Evolutionary conservation across 2,113 vertebrate genomes (phyloP).

Genomic region (Pollimyrus isidori): DNA sequence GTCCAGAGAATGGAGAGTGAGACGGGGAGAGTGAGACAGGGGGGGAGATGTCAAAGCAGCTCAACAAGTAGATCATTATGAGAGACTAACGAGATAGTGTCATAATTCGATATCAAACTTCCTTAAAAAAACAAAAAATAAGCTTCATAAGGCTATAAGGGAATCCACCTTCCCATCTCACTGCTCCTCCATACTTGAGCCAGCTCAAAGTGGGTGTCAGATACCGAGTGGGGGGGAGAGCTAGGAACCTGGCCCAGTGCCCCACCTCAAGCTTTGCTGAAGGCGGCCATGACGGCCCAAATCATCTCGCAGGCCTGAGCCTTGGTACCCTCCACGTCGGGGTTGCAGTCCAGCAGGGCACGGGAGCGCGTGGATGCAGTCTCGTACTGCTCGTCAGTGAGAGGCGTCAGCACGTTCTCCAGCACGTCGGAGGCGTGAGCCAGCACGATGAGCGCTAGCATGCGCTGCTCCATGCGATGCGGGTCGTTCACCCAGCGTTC

Average conservation of each 20-base stretch:
- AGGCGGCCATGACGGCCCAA: slow-evolving; percentile 75
- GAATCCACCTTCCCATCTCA: not conserved
- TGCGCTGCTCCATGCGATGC: slow-evolving; percentile 63
- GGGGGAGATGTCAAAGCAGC: not conserved
- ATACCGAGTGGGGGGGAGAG: not conserved
- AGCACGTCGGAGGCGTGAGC: slow-evolving; percentile 69
- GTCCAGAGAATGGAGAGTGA: not conserved
- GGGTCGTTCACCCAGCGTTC: slow-evolving; percentile 72
- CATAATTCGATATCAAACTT: not conserved
- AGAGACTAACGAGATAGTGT: not conserved
- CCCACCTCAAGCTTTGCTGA: slow-evolving; percentile 58
- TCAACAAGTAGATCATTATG: not conserved
- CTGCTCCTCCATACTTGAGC: not conserved
- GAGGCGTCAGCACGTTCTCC: slow-evolving; percentile 60
- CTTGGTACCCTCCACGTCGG: slow-evolving; percentile 62
- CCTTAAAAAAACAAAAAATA: not conserved
- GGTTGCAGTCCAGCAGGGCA: slow-evolving; percentile 64
- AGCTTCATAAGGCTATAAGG: not conserved
- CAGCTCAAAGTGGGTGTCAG: not conserved
- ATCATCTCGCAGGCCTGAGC: slow-evolving; percentile 61
- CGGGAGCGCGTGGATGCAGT: slow-evolving; percentile 60
- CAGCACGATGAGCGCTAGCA: slow-evolving; percentile 66
- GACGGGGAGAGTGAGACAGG: not conserved
- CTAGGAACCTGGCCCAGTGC: not conserved
- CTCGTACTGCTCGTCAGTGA: slow-evolving; percentile 64